Percentiles rank a stretch among this genome's conserved stretches.
These are phyloP conservation scores for Lasioglossum vierecki DNA, from an alignment of 2,888 invertebrate genomes.

Conservation along the genomic window DNA sequence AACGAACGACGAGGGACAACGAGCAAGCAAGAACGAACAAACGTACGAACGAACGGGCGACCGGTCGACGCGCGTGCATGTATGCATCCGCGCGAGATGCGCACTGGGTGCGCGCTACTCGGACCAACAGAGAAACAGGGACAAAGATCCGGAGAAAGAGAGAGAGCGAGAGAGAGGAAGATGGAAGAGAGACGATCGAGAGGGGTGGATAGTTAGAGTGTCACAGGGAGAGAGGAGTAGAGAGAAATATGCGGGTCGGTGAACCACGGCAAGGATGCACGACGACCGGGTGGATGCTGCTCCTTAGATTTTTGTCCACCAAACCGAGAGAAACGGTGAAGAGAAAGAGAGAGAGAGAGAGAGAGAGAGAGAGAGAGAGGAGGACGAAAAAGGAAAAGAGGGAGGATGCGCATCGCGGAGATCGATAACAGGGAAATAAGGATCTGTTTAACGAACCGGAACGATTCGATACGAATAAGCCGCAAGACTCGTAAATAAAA, in stretches of 20 bases:
- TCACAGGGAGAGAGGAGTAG: constrained; percentile 2
- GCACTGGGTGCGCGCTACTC: constrained; percentile 55
- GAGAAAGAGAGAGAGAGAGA: background rate
- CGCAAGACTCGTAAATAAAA: constrained; percentile 59
- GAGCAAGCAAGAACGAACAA: background rate
- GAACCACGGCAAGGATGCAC: constrained; percentile 70
- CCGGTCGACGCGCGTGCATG: constrained; percentile 44
- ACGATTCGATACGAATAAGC: constrained; percentile 61
- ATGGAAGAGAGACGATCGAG: constrained; percentile 36
- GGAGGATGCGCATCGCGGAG: constrained; percentile 29
- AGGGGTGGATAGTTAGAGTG: constrained; percentile 10
- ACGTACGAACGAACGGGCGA: background rate
- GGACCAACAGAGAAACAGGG: background rate
- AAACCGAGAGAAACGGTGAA: constrained; percentile 47
- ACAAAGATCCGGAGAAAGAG: background rate
- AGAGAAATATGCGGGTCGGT: constrained; percentile 70
- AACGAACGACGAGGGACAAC: background rate
- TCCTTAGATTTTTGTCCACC: constrained; percentile 65
- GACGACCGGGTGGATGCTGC: constrained; percentile 60
- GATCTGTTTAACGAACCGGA: constrained; percentile 69
- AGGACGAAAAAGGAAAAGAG: background rate
- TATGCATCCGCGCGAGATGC: constrained; percentile 48
- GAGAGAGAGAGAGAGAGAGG: background rate
- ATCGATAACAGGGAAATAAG: constrained; percentile 66
- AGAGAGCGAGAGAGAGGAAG: constrained; percentile 39